phyloP scores from a whole-genome alignment of 2,113 vertebrate species.

The Microtus richardsoni region DNA sequence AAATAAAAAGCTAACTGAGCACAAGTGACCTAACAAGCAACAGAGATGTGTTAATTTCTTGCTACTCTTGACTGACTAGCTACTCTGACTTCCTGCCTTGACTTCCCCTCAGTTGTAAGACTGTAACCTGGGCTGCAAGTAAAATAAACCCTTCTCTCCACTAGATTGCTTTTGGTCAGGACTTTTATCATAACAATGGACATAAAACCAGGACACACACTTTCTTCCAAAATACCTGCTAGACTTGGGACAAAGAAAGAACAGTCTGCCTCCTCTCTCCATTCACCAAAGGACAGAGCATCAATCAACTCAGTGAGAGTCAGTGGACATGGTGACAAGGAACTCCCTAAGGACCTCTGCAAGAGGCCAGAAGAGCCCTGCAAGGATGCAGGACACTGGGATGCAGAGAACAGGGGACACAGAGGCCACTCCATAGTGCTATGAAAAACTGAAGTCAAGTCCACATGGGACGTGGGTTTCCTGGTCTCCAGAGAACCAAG shows the following conservation, averaged over 20 bases:
- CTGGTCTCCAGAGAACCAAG: not conserved
- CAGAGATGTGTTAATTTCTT: not conserved
- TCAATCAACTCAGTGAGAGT: not conserved
- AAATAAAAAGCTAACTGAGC: not conserved
- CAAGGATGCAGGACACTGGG: too few relatives aligned
- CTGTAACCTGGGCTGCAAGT: not conserved
- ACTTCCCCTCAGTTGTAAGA: not conserved
- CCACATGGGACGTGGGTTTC: too few relatives aligned
- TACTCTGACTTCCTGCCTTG: not conserved
- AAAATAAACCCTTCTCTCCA: not conserved
- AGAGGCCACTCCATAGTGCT: not conserved
- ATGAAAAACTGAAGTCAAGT: not conserved
- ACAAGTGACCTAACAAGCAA: not conserved
- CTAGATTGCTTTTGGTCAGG: not conserved
- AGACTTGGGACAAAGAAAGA: not conserved
- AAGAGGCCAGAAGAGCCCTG: not conserved
- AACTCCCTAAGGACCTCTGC: not conserved
- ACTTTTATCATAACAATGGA: not conserved
- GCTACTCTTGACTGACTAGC: not conserved
- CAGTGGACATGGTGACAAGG: not conserved
- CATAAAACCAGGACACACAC: not conserved
- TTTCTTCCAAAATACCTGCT: not conserved
- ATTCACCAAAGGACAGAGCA: not conserved
- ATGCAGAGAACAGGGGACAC: not conserved
- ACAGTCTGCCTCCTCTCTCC: not conserved